Evolutionary conservation across 2,888 invertebrate species (phyloP).

Genomic region (Epinotia bilunana): DNA sequence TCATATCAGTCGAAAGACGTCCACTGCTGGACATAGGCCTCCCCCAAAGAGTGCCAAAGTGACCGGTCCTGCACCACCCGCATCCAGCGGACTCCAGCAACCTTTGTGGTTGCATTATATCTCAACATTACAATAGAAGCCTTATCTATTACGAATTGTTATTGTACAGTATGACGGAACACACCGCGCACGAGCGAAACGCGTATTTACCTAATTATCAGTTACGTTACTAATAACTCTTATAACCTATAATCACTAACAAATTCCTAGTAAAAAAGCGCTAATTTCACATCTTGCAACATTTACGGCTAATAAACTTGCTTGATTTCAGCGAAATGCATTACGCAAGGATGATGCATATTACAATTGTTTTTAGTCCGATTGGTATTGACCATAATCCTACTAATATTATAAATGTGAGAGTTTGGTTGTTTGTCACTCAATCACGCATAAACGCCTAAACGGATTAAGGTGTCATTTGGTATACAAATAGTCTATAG

Average conservation of each 20-base stretch:
- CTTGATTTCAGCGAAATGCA: slow-evolving; percentile 23
- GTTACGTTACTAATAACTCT: slow-evolving; percentile 36
- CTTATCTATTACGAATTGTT: slow-evolving; percentile 17
- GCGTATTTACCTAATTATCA: slow-evolving; percentile 12
- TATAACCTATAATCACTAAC: slow-evolving; percentile 31
- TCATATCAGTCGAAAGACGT: too few relatives aligned
- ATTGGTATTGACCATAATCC: neutral
- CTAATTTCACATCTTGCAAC: slow-evolving; percentile 32
- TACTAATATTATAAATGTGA: neutral
- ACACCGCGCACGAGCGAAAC: slow-evolving; percentile 3
- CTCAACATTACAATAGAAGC: neutral
- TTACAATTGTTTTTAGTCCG: slow-evolving; percentile 7
- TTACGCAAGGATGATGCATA: slow-evolving; percentile 31
- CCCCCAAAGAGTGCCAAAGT: too few relatives aligned
- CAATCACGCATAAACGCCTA: too few relatives aligned
- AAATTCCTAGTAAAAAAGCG: slow-evolving; percentile 19
- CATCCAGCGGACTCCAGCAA: too few relatives aligned
- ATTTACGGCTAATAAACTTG: slow-evolving; percentile 22
- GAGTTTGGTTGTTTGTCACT: too few relatives aligned
- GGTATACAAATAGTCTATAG: too few relatives aligned
- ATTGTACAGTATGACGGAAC: slow-evolving; percentile 22
- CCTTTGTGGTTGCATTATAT: neutral
- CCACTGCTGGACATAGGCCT: too few relatives aligned
- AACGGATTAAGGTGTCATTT: too few relatives aligned
- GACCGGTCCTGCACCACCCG: too few relatives aligned